Evolutionary conservation across 1,140 invertebrate genomes (phyloP).

Genomic region (Fopius arisanus): DNA sequence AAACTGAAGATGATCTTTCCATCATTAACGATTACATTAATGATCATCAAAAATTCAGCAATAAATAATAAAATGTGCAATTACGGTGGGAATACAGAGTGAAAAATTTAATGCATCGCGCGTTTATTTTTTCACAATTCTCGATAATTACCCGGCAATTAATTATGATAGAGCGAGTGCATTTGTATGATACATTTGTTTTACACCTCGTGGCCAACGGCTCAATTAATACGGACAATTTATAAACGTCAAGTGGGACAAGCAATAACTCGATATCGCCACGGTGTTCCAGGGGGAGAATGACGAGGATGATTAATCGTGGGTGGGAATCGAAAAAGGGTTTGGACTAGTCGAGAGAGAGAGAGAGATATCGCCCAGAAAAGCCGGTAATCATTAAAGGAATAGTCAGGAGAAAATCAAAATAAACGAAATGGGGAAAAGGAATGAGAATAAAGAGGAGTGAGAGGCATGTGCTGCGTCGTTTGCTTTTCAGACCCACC

Average conservation of each 20-base stretch:
- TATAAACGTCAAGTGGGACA: conserved; percentile 23
- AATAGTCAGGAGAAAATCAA: background rate
- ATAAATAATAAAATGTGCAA: background rate
- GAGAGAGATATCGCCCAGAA: conserved; percentile 8
- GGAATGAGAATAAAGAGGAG: background rate
- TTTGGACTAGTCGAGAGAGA: background rate
- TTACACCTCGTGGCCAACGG: conserved; percentile 27
- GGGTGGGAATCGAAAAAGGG: conserved; percentile 2
- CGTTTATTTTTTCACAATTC: background rate
- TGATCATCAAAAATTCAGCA: background rate
- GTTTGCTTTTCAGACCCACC: conserved; percentile 1
- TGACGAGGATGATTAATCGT: conserved; percentile 31
- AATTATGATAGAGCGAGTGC: background rate
- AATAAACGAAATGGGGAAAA: conserved; percentile 11
- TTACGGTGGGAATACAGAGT: background rate
- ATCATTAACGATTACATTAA: background rate
- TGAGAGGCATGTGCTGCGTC: background rate
- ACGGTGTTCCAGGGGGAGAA: background rate
- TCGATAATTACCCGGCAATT: conserved; percentile 2
- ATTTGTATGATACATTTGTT: conserved; percentile 24
- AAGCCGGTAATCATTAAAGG: conserved; percentile 6
- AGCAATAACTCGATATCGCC: conserved; percentile 12
- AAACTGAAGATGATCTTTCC: background rate
- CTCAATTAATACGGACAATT: conserved; percentile 31
- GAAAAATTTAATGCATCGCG: background rate